A percentile compares a stretch with the other conserved stretches of the same genome.
Conservation (phyloP, 2,888 invertebrate species). For the Oxycera nigricornis region DNA sequence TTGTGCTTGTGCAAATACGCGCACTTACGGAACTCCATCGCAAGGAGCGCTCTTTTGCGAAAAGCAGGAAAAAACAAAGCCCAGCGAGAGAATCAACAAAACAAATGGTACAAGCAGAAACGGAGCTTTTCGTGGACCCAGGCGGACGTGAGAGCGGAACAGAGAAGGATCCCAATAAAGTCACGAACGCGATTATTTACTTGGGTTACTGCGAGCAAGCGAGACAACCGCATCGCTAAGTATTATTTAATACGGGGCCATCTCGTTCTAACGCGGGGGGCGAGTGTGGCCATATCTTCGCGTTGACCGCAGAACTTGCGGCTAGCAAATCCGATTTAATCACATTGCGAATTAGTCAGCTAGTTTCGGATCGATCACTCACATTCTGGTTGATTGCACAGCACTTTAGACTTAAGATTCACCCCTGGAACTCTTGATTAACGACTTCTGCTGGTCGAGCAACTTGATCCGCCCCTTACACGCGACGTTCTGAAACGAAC, state of each 20-base stretch:
- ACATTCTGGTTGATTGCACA: background rate
- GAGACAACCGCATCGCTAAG: background rate
- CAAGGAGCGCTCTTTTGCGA: background rate
- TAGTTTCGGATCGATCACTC: background rate
- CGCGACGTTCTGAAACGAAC: conserved; percentile 26
- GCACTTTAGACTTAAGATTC: conserved; percentile 10
- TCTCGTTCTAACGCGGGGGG: conserved; percentile 28
- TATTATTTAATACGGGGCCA: conserved; percentile 27
- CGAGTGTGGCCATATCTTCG: conserved; percentile 30
- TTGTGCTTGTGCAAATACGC: conserved; percentile 12
- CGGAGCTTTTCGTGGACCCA: background rate
- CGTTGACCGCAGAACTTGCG: conserved; percentile 31
- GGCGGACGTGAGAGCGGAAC: conserved; percentile 2
- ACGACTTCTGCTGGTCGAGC: background rate
- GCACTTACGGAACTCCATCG: conserved; percentile 5
- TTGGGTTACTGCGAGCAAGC: background rate
- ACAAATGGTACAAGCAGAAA: conserved; percentile 12
- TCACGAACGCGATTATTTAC: conserved; percentile 23
- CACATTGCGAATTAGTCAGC: background rate
- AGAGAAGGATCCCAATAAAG: conserved; percentile 22
- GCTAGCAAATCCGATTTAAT: background rate
- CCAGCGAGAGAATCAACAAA: conserved; percentile 22
- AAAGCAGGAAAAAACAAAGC: too few species aligned
- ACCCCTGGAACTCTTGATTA: conserved; percentile 13
- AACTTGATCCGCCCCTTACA: background rate